A percentile compares a stretch with the other conserved stretches of the same genome.
These are phyloP conservation scores for Melanotaenia maccullochi DNA, from an alignment of 2,797 vertebrate species.

Conservation along the genomic window DNA sequence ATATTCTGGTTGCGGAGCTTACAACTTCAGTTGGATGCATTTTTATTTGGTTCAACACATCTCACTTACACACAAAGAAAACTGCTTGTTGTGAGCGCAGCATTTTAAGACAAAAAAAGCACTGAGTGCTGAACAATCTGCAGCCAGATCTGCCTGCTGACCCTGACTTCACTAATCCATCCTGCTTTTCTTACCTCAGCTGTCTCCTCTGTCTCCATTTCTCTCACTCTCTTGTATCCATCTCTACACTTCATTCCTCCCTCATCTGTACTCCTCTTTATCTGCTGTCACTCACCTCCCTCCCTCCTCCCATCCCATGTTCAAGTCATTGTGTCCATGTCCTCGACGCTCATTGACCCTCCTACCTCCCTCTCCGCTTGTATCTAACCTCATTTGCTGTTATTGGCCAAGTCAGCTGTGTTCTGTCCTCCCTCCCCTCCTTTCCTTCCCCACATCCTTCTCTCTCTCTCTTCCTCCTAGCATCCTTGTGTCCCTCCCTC, in stretches of 20 bases:
- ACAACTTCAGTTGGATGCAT: neutral
- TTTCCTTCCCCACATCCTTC: conserved; percentile 36
- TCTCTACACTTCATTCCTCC: conserved; percentile 54
- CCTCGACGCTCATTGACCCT: conserved; percentile 69
- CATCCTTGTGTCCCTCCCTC: conserved; percentile 59
- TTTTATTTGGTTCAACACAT: neutral
- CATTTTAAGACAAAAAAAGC: conserved; percentile 28
- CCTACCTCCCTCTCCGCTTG: conserved; percentile 63
- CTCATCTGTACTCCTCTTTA: conserved; percentile 61
- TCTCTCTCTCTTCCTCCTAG: conserved; percentile 43
- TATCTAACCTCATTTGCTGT: conserved; percentile 84
- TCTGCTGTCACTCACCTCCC: conserved; percentile 69
- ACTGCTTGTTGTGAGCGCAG: conserved; percentile 11
- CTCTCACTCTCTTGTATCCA: conserved; percentile 59
- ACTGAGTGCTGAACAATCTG: conserved; percentile 56
- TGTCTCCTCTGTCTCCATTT: conserved; percentile 68
- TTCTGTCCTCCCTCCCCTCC: conserved; percentile 49
- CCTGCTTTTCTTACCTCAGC: conserved; percentile 53
- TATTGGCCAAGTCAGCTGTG: conserved; percentile 84
- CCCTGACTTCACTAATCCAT: conserved; percentile 67
- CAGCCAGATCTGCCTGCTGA: conserved; percentile 62
- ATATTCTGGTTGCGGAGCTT: conserved; percentile 16
- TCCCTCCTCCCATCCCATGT: conserved; percentile 62
- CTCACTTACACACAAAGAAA: neutral
- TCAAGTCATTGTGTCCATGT: conserved; percentile 78